A percentile compares a stretch with the other conserved stretches of the same genome.
phyloP scores from a whole-genome alignment of 2,888 invertebrate genomes.

The Thera britannica region DNA sequence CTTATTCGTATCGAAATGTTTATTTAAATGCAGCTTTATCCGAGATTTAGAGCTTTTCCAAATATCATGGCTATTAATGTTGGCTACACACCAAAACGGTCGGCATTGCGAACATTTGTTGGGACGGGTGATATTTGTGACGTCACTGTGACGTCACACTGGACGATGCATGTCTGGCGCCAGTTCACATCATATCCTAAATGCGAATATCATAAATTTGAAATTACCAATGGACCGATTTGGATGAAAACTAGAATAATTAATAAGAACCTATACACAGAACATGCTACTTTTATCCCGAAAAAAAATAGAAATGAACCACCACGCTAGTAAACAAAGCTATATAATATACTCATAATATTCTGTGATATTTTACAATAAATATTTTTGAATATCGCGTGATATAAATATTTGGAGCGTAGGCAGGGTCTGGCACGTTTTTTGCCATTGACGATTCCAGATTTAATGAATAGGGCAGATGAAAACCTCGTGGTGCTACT shows the following conservation, averaged over 20 bases:
- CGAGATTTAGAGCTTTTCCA: conserved; percentile 61
- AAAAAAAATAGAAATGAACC: no score
- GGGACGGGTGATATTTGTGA: conserved; percentile 41
- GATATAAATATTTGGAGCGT: conserved; percentile 9
- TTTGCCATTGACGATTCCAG: conserved; percentile 7
- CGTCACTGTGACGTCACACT: conserved; percentile 34
- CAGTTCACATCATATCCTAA: neutral
- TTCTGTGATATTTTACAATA: conserved; percentile 4
- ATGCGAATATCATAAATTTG: no score
- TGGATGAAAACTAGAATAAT: no score
- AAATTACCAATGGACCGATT: no score
- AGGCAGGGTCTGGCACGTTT: conserved; percentile 13
- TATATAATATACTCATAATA: neutral
- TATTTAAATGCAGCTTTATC: conserved; percentile 58
- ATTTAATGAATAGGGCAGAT: neutral
- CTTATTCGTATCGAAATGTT: conserved; percentile 47
- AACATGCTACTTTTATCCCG: no score
- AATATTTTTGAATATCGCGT: neutral
- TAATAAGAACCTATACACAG: no score
- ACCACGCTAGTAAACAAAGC: no score
- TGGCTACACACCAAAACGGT: conserved; percentile 67
- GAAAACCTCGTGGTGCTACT: neutral
- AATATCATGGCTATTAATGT: conserved; percentile 62
- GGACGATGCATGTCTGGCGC: conserved; percentile 33
- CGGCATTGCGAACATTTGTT: conserved; percentile 51